Evolutionary conservation across 1,140 invertebrate genomes (phyloP).

Genomic region (Conopomorpha cramerella): DNA sequence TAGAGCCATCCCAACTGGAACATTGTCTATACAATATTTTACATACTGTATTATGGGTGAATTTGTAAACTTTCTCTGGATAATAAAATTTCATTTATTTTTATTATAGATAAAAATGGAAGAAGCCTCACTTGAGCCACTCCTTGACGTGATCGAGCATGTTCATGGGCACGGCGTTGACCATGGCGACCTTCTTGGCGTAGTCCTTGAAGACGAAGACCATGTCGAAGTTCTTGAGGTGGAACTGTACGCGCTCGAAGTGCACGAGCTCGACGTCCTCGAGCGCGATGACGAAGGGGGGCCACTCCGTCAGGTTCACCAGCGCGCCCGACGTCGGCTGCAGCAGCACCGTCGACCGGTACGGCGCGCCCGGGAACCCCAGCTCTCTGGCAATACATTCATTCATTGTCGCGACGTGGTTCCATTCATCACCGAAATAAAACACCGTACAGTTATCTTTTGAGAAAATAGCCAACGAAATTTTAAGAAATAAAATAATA

Average conservation of each 20-base stretch:
- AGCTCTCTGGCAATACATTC: no score
- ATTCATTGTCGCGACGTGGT: no score
- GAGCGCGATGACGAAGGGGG: conserved; percentile 96
- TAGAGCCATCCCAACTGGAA: no score
- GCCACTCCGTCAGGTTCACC: conserved; percentile 98
- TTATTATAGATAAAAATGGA: no score
- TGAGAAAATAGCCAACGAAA: no score
- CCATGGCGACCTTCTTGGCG: conserved; percentile 89
- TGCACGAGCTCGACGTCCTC: conserved; percentile 98
- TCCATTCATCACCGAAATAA: no score
- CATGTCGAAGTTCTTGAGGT: conserved; percentile 99
- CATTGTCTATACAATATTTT: no score
- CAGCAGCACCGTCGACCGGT: conserved; percentile 91
- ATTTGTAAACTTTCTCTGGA: no score
- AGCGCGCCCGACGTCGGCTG: conserved; percentile 97
- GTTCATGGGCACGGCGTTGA: conserved; percentile 98
- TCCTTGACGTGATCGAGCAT: conserved; percentile 99
- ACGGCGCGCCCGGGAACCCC: conserved; percentile 97
- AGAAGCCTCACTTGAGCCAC: conserved; percentile 96
- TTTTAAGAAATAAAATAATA: no score
- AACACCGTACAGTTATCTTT: no score
- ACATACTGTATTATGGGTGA: no score
- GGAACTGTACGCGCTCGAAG: conserved; percentile 98
- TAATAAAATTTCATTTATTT: no score
- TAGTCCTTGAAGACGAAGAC: conserved; percentile 99